These are phyloP conservation scores for Whitmania pigra DNA, from an alignment of 1,140 invertebrate genomes.

Conservation along the genomic window DNA sequence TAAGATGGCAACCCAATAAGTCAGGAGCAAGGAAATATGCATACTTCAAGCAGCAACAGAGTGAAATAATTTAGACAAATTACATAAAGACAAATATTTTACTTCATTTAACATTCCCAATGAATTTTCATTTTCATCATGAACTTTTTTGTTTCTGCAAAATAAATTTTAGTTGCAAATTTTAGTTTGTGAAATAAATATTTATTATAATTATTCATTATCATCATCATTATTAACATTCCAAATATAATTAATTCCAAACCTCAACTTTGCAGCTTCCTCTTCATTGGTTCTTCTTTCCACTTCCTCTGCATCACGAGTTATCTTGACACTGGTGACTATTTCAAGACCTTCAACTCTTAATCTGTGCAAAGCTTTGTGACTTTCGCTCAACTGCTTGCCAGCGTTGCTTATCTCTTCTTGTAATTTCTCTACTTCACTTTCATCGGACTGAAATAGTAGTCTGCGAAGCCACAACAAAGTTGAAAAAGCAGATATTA, in stretches of 20 bases:
- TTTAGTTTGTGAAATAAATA: constrained; percentile 1
- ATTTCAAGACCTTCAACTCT: constrained; percentile 41
- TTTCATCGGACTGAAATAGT: not conserved
- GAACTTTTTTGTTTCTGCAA: constrained; percentile 49
- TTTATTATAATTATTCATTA: no score
- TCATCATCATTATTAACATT: not conserved
- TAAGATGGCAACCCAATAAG: not conserved
- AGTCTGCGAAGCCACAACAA: not conserved
- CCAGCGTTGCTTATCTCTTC: constrained; percentile 39
- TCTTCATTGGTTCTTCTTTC: constrained; percentile 37
- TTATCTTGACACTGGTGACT: constrained; percentile 41
- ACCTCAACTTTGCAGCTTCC: constrained; percentile 35
- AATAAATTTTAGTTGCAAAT: not conserved
- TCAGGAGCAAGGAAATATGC: not conserved
- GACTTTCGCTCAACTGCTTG: constrained; percentile 41
- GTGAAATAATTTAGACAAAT: not conserved
- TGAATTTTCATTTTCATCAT: constrained; percentile 54
- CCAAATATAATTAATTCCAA: not conserved
- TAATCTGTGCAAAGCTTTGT: constrained; percentile 37
- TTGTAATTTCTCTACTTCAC: constrained; percentile 1
- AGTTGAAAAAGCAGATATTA: not conserved
- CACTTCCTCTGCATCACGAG: constrained; percentile 40
- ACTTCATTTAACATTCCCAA: constrained; percentile 58
- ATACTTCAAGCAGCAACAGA: no score
- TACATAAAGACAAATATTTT: constrained; percentile 29